A percentile compares a stretch with the other conserved stretches of the same genome.
Evolutionary conservation across 2,113 vertebrate genomes (phyloP).

Genomic region (Poeciliopsis occidentalis): DNA sequence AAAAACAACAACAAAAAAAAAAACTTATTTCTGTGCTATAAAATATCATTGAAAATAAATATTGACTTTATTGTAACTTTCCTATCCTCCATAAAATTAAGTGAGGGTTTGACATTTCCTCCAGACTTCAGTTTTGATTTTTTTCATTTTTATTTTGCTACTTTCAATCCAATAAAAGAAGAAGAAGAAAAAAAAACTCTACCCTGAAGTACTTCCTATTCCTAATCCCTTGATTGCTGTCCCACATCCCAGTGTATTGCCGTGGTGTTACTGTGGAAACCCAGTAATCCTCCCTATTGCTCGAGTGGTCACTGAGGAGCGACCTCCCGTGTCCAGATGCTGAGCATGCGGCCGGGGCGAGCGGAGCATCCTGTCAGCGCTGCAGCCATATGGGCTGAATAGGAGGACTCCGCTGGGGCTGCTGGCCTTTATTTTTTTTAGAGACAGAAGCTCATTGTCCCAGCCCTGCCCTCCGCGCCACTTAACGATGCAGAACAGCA

Average conservation of each 20-base stretch:
- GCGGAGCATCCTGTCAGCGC: conserved; percentile 71
- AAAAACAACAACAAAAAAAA: background rate
- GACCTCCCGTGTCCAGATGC: conserved; percentile 84
- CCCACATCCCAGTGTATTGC: conserved; percentile 43
- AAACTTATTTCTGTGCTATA: background rate
- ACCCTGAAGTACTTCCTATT: conserved; percentile 71
- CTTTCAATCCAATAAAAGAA: conserved; percentile 57
- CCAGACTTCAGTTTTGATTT: background rate
- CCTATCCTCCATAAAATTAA: background rate
- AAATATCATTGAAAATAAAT: background rate
- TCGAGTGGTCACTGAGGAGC: conserved; percentile 59
- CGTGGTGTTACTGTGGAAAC: conserved; percentile 75
- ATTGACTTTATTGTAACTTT: conserved; percentile 13
- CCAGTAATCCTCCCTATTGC: conserved; percentile 27
- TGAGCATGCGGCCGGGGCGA: conserved; percentile 73
- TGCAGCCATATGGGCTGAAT: conserved; percentile 83
- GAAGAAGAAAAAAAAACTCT: conserved; percentile 30
- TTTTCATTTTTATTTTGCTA: conserved; percentile 6
- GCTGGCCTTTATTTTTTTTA: conserved; percentile 57
- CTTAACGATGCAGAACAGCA: conserved; percentile 83
- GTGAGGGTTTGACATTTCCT: background rate
- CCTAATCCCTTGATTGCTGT: conserved; percentile 69
- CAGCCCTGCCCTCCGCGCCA: conserved; percentile 71
- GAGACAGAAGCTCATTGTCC: conserved; percentile 74
- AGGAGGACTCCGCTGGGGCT: conserved; percentile 66